Base-by-base conservation (phyloP, 2,113 vertebrate genomes). In the Microcebus jonahi region DNA sequence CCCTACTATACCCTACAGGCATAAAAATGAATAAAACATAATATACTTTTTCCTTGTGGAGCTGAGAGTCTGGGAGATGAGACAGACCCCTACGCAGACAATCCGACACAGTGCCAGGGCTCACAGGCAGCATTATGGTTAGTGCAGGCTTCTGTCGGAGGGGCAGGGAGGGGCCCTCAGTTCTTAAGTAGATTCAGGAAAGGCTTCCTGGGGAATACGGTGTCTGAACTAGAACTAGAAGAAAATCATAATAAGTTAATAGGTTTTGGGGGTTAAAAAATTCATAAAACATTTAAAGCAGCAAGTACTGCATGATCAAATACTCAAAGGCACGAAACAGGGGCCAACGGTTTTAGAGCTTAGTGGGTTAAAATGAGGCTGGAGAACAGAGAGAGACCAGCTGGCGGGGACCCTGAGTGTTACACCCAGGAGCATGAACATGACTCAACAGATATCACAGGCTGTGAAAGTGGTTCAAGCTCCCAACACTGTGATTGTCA, bases 1-100 rank as follows among this genome's bases (percentile, higher is more conserved):
- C 57, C 36, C 48, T 45, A 70, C 12, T 90, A 50, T 0, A 80
- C 23, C 34, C n/a, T 70, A 63, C 50, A 5, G 17, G 14, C 25
- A 73, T 25, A 95, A 91, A 88, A 93, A 55, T 63, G 36, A 81
- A 65, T 73, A 55, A 93, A 80, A 81, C 18, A 84, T 42, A 36
- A 84, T 42, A 36, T 14, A 23, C 27, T 93, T 79, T 93, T 79
- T 9, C 6, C 50, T 31, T 18, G 29, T n/a, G 27, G 45, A 80
- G 57, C 27, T 53, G 81, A 90, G 20, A 42, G 23, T 71, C n/a
- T 48, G 8, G 2, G 12, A 48, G 17, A 45, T 34, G 36, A 71
- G 15, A 79, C 7, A n/a, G 23, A 45, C 8, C 88, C 34, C 34
- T 20, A 10, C 23, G 53, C 27, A 68, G 68, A 63, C 2, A 77